Evolutionary conservation across 2,888 invertebrate species (phyloP).

Genomic region (Drosophila vallismaia): DNA sequence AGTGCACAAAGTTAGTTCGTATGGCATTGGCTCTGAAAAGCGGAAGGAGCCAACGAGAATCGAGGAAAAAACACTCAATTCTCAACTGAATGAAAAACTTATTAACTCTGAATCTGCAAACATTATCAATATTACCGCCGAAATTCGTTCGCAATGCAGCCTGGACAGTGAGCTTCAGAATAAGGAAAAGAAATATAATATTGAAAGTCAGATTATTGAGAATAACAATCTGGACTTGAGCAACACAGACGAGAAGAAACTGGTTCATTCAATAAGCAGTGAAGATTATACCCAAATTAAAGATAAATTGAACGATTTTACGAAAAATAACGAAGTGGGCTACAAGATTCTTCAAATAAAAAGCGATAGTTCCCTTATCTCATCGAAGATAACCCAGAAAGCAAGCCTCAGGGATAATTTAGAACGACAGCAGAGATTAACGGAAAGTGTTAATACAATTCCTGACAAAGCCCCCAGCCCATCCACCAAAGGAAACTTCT

Average conservation of each 20-base stretch:
- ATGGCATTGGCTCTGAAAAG: conserved; percentile 14
- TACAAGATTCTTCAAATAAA: conserved; percentile 81
- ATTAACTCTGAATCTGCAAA: neutral
- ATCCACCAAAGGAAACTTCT: conserved; percentile 29
- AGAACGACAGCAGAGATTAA: conserved; percentile 35
- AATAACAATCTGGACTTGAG: conserved; percentile 31
- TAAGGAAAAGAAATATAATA: conserved; percentile 34
- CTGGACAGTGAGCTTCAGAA: conserved; percentile 5
- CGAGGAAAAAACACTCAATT: conserved; percentile 2
- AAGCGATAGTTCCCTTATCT: conserved; percentile 80
- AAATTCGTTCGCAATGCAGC: neutral
- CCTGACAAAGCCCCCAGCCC: conserved; percentile 31
- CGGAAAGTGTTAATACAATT: conserved; percentile 40
- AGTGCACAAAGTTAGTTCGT: conserved; percentile 14
- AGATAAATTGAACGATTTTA: conserved; percentile 47
- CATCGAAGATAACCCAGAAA: conserved; percentile 53
- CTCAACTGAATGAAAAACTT: conserved; percentile 8
- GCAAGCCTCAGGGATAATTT: conserved; percentile 42
- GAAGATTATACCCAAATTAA: conserved; percentile 60
- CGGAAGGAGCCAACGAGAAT: conserved; percentile 9
- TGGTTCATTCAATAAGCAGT: conserved; percentile 60
- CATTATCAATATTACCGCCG: conserved; percentile 1
- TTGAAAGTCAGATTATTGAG: conserved; percentile 32
- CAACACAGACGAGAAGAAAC: conserved; percentile 48
- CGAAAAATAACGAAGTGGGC: conserved; percentile 60